Evolutionary conservation across 1,140 invertebrate species (phyloP), one percentile per base, ranked within the genome.

Genomic region (Ostrea denselamellosa): DNA sequence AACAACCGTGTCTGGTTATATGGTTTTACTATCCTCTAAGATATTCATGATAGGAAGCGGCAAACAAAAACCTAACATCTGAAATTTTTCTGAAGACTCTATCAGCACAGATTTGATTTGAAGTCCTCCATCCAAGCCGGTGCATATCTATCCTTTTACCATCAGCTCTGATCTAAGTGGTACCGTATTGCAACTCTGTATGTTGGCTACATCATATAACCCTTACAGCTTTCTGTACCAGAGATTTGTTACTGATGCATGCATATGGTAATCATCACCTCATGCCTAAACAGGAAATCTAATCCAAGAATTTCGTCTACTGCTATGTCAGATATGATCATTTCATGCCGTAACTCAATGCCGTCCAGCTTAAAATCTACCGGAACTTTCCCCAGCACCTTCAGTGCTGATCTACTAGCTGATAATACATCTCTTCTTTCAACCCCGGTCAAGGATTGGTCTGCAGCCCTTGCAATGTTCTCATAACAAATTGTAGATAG

Each of bases 21-120:
- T n/a, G 25, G 82, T 58, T 58, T 54, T 71, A 25, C 51, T 77
- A 28, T 86, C 86, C 10, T 44, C 44, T 22, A 34, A 81, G 12
- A 82, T n/a, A 86, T 86, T 86, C 86, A 86, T 86, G 12, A 86
- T 17, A n/a, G 82, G 58, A 19, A 87, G 52, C 28, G 86, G 86
- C 4, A 87, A 34, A 52, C 0, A 12, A 7, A 71, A n/a, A n/a
- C n/a, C 19, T 17, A 22, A 65, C 7, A 25, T 62, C 25, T 25
- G 8, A 85, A 85, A 62, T 28, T 85, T 62, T 10, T 85, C 54
- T 22, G 54, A 17, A 8, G 28, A 1, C 62, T 86, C 85, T 22
- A 86, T 53, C 12, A 86, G n/a, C 19, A 12, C 85, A 52, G 28
- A 0, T 44, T 71, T 77, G 0, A 51, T 44, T 34, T 28, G 28